phyloP scores from a whole-genome alignment of 1,140 invertebrate species.

The Drosophila repletoides region DNA sequence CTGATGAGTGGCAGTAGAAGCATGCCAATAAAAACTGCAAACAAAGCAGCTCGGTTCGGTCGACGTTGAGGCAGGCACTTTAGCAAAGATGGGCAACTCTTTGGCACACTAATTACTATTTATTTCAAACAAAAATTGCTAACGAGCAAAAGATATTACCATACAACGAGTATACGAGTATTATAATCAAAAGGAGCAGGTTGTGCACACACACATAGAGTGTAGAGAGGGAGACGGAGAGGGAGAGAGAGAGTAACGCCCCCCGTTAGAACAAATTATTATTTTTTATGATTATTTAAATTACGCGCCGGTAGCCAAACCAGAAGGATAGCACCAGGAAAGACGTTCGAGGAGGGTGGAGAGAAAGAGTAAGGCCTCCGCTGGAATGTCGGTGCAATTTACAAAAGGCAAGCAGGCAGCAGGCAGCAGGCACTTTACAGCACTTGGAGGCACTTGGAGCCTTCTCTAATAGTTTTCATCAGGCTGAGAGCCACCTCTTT shows the following conservation, averaged over 20 bases:
- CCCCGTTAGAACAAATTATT: conserved; percentile 68
- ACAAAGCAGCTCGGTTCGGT: conserved; percentile 20
- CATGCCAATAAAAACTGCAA: conserved; percentile 52
- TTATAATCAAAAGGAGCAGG: conserved; percentile 60
- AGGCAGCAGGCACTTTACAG: conserved; percentile 63
- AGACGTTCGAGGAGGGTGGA: no score
- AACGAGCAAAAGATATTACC: conserved; percentile 78
- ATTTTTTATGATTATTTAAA: conserved; percentile 81
- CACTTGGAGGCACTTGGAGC: conserved; percentile 47
- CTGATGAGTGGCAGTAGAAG: not conserved
- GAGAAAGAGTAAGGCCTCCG: no score
- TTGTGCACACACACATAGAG: not conserved
- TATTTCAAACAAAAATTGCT: conserved; percentile 80
- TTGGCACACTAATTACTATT: conserved; percentile 78
- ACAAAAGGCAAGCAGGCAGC: conserved; percentile 42
- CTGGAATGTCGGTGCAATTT: conserved; percentile 73
- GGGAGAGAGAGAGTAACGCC: not conserved
- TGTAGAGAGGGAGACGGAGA: not conserved
- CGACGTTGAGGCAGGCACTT: conserved; percentile 25
- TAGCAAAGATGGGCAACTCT: conserved; percentile 50
- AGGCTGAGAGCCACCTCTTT: conserved; percentile 40
- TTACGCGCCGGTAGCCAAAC: conserved; percentile 55
- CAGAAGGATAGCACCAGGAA: conserved; percentile 6
- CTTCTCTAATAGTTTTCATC: conserved; percentile 74
- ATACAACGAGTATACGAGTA: conserved; percentile 30